Percentiles rank a stretch among this genome's conserved stretches.
Evolutionary conservation across 2,113 vertebrate genomes (phyloP).

Genomic region (Platichthys flesus): DNA sequence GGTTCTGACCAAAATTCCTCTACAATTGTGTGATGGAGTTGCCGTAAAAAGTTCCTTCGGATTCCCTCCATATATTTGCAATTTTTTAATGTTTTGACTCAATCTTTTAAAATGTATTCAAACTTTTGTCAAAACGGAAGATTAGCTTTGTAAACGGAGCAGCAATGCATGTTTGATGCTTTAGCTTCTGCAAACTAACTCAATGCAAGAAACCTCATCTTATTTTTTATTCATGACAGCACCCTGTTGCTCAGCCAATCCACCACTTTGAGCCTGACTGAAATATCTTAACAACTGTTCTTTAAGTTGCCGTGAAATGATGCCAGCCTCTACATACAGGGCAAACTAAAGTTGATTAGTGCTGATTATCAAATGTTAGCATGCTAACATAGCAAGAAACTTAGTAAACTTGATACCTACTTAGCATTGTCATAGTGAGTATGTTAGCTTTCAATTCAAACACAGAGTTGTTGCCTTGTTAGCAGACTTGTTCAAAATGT

Average conservation of each 20-base stretch:
- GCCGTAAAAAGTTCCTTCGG: no score
- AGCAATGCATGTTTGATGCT: constrained; percentile 19
- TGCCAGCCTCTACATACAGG: not conserved
- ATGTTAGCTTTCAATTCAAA: not conserved
- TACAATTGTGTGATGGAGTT: no score
- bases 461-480: not conserved
- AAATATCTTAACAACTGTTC: not conserved
- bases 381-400: not conserved
- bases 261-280: not conserved
- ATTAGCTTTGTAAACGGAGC: not conserved
- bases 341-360: not conserved
- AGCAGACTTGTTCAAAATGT: no score
- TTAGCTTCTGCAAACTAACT: not conserved
- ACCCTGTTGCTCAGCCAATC: no score
- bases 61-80: no score
- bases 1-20: no score
- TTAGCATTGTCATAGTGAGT: no score
- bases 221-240: not conserved
- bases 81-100: no score
- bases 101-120: no score
- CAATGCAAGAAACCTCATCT: no score
- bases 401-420: no score
- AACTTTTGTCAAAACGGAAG: not conserved
- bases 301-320: no score
- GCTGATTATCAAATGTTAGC: not conserved